phyloP scores from a whole-genome alignment of 2,888 invertebrate genomes.

The Diarsia brunnea region DNA sequence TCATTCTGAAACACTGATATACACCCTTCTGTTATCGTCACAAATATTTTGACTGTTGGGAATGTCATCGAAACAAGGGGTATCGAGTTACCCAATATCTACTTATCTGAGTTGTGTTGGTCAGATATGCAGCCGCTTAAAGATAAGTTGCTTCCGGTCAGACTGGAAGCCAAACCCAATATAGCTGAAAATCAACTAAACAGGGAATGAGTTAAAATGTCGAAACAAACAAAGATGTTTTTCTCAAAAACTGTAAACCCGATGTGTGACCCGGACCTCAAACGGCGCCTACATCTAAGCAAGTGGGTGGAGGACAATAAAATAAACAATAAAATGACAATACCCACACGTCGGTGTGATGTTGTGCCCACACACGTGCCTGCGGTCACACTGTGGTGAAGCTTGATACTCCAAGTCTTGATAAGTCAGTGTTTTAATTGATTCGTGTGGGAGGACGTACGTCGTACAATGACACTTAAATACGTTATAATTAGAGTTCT shows the following conservation, averaged over 20 bases:
- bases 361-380: constrained; percentile 33
- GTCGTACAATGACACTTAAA: constrained; percentile 26
- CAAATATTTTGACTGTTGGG: neutral
- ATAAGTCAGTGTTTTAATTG: neutral
- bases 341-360: constrained; percentile 50
- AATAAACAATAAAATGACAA: constrained; percentile 51
- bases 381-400: constrained; percentile 28
- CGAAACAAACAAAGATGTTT: constrained; percentile 10
- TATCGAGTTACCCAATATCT: neutral
- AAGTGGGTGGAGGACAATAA: constrained; percentile 48
- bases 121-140: neutral
- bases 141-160: neutral
- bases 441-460: constrained; percentile 35
- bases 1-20: too few species aligned
- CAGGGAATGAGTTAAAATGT: neutral
- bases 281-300: constrained; percentile 48
- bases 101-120: neutral
- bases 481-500: constrained; percentile 22
- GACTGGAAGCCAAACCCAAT: too few species aligned
- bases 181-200: neutral
- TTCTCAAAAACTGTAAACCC: constrained; percentile 11
- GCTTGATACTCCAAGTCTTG: neutral
- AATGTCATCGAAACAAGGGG: neutral
- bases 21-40: too few species aligned
- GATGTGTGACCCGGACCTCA: constrained; percentile 47